Conservation (phyloP, 2,888 invertebrate genomes). For the Meiosimyza decipiens region DNA sequence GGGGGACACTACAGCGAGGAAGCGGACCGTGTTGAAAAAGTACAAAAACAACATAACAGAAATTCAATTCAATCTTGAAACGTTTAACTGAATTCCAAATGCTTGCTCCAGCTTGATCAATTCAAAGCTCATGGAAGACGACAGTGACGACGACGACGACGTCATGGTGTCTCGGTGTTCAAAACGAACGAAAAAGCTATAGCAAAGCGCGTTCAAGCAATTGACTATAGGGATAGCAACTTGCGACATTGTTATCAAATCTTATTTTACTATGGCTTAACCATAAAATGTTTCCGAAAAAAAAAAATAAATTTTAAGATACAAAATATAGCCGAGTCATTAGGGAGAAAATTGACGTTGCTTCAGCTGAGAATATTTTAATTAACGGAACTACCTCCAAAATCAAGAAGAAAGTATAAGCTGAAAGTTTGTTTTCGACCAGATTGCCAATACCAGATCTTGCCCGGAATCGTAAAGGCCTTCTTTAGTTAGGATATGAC, state of each 20-base stretch:
- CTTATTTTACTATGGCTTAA: background rate
- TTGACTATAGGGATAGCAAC: slow-evolving; percentile 12
- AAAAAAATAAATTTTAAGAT: background rate
- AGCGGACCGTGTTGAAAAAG: background rate
- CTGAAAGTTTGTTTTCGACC: too few relatives aligned
- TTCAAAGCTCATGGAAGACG: slow-evolving; percentile 1
- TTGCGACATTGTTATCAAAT: slow-evolving; percentile 14
- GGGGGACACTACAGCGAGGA: too few relatives aligned
- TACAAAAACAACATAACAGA: background rate
- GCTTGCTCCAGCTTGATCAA: slow-evolving; percentile 1
- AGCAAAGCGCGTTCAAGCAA: background rate
- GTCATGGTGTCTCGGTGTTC: slow-evolving; percentile 63
- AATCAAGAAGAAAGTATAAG: too few relatives aligned
- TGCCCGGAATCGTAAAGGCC: too few relatives aligned
- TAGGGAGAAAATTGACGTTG: too few relatives aligned
- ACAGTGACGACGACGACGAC: slow-evolving; percentile 51
- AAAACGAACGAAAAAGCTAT: slow-evolving; percentile 37
- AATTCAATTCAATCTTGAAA: slow-evolving; percentile 26
- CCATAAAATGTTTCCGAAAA: background rate
- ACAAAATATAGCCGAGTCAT: too few relatives aligned
- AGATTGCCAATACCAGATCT: too few relatives aligned
- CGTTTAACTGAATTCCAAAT: slow-evolving; percentile 37
- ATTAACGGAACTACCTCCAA: too few relatives aligned
- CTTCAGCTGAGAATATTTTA: too few relatives aligned
- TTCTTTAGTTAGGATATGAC: too few relatives aligned